Conservation (phyloP, 2,797 vertebrate genomes). For the Acomys russatus region DNA sequence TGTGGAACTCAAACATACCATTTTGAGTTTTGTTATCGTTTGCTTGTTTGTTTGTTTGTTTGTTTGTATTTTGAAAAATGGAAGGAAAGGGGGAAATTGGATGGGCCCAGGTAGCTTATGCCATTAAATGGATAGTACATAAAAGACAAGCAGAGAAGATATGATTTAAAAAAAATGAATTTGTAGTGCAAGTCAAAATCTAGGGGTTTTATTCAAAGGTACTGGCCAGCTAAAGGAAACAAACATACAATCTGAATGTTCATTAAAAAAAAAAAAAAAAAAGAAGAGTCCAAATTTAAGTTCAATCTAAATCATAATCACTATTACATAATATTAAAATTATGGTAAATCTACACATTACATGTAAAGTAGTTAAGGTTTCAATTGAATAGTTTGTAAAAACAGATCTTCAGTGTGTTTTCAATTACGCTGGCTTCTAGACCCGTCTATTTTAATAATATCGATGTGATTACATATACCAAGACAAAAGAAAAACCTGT, state of each 20-base stretch:
- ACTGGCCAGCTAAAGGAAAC: slow-evolving; percentile 90
- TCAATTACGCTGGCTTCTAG: slow-evolving; percentile 90
- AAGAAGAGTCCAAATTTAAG: slow-evolving; percentile 88
- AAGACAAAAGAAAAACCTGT: slow-evolving; percentile 84
- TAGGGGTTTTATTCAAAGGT: slow-evolving; percentile 88
- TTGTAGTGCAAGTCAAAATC: slow-evolving; percentile 91
- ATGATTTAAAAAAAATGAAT: slow-evolving; percentile 89
- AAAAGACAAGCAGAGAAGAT: slow-evolving; percentile 87
- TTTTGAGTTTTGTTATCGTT: slow-evolving; percentile 45
- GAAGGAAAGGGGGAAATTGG: slow-evolving; percentile 69
- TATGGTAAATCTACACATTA: slow-evolving; percentile 91
- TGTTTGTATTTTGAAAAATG: slow-evolving; percentile 39
- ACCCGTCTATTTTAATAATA: slow-evolving; percentile 89
- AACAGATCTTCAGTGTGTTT: slow-evolving; percentile 90
- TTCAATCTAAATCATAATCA: slow-evolving; percentile 88
- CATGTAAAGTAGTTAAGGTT: slow-evolving; percentile 87
- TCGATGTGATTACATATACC: slow-evolving; percentile 89
- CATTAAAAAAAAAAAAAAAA: slow-evolving; percentile 87
- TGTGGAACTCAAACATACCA: slow-evolving; percentile 70
- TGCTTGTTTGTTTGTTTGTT: not conserved
- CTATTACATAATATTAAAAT: slow-evolving; percentile 90
- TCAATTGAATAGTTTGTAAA: slow-evolving; percentile 90
- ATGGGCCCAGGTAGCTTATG: slow-evolving; percentile 88
- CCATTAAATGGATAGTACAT: slow-evolving; percentile 88
- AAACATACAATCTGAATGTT: slow-evolving; percentile 85